Percentiles rank a stretch among this genome's conserved stretches.
Evolutionary conservation across 2,113 vertebrate species (phyloP).

Genomic region (Cettia cetti): DNA sequence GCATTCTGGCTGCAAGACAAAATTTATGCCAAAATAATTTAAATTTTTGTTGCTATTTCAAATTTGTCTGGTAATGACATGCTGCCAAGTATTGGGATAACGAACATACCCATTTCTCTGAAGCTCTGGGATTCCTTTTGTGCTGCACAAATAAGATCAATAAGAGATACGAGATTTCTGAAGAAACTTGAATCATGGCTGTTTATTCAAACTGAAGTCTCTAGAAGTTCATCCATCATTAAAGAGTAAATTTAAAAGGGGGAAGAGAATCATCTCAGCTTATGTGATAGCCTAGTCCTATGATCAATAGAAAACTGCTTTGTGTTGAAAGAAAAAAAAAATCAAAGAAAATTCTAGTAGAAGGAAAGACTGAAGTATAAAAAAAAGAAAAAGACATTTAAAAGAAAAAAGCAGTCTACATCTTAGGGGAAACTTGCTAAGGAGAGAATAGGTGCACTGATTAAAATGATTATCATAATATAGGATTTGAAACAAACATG

Average conservation of each 20-base stretch:
- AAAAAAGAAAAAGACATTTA: accelerated
- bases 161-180: background rate
- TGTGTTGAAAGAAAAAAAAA: background rate
- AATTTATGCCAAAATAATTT: slow-evolving; percentile 2
- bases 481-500: background rate
- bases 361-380: background rate
- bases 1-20: background rate
- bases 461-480: background rate
- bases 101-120: background rate
- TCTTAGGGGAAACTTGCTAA: background rate
- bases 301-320: background rate
- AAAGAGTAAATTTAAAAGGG: background rate
- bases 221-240: background rate
- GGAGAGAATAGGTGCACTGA: background rate
- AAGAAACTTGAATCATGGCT: background rate
- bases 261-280: background rate
- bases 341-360: background rate
- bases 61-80: background rate
- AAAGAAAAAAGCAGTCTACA: background rate
- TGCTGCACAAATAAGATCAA: background rate
- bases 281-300: background rate
- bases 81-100: background rate
- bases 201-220: background rate
- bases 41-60: background rate
- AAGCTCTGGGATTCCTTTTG: background rate